These are phyloP conservation scores for Pyrrhia umbra DNA, from an alignment of 2,888 invertebrate genomes.

Conservation along the genomic window DNA sequence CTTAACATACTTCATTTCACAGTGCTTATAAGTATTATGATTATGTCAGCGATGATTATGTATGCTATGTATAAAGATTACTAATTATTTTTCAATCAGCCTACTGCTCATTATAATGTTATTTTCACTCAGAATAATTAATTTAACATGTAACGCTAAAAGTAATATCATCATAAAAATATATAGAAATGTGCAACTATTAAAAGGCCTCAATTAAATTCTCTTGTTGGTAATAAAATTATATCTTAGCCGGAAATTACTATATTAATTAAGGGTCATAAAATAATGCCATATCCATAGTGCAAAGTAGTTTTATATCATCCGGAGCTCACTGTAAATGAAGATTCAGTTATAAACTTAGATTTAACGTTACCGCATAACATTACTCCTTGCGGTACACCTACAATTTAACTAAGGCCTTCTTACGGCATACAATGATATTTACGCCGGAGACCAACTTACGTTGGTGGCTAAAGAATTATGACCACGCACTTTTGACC, in stretches of 20 bases:
- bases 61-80: background rate
- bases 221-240: slow-evolving; percentile 35
- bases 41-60: too few relatives aligned
- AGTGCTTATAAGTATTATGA: too few relatives aligned
- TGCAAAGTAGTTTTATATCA: slow-evolving; percentile 60
- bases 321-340: slow-evolving; percentile 70
- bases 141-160: background rate
- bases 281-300: slow-evolving; percentile 57
- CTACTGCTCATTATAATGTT: background rate
- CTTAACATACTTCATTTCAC: too few relatives aligned
- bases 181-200: slow-evolving; percentile 11
- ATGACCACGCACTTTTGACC: slow-evolving; percentile 74
- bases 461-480: slow-evolving; percentile 67
- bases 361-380: slow-evolving; percentile 79
- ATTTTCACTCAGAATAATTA: background rate
- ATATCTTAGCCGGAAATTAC: slow-evolving; percentile 10
- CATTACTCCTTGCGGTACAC: slow-evolving; percentile 80
- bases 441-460: slow-evolving; percentile 63
- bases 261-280: slow-evolving; percentile 35
- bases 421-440: slow-evolving; percentile 56
- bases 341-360: slow-evolving; percentile 81
- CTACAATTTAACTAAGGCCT: slow-evolving; percentile 71
- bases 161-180: slow-evolving; percentile 13
- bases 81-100: background rate
- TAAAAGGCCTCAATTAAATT: slow-evolving; percentile 19